Percentiles rank a stretch among this genome's conserved stretches.
These are phyloP conservation scores for Macrosiphum euphorbiae DNA, from an alignment of 2,888 invertebrate genomes.

Conservation along the genomic window DNA sequence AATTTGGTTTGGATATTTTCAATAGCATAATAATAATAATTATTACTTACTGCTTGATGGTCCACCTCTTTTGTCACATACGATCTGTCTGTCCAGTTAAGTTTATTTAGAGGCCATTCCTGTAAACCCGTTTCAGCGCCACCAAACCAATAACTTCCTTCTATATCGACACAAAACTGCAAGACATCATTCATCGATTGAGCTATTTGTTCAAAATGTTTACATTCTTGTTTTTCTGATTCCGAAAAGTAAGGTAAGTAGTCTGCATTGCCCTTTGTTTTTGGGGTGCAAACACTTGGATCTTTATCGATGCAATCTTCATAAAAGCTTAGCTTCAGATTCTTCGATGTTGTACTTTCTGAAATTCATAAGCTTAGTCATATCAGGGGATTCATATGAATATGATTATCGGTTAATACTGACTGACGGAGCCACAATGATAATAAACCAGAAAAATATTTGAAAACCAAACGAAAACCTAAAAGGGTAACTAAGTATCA, in stretches of 20 bases:
- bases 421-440: too few relatives aligned
- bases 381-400: too few relatives aligned
- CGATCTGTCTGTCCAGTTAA: conserved; percentile 74
- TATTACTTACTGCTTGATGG: conserved; percentile 71
- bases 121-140: conserved; percentile 77
- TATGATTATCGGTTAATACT: too few relatives aligned
- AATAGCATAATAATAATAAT: too few relatives aligned
- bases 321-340: not conserved
- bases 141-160: conserved; percentile 76
- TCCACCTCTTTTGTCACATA: conserved; percentile 75
- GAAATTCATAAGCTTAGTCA: not conserved
- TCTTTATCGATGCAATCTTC: not conserved
- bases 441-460: too few relatives aligned
- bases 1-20: too few relatives aligned
- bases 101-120: conserved; percentile 77
- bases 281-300: not conserved
- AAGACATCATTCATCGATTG: not conserved
- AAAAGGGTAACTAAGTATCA: too few relatives aligned
- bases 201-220: not conserved
- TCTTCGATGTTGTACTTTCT: not conserved
- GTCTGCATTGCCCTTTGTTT: not conserved
- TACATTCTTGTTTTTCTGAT: conserved; percentile 28
- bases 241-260: not conserved
- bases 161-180: too few relatives aligned
- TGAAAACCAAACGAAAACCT: too few relatives aligned